Evolutionary conservation across 2,888 invertebrate species (phyloP).

Genomic region (Pachymerium ferrugineum): DNA sequence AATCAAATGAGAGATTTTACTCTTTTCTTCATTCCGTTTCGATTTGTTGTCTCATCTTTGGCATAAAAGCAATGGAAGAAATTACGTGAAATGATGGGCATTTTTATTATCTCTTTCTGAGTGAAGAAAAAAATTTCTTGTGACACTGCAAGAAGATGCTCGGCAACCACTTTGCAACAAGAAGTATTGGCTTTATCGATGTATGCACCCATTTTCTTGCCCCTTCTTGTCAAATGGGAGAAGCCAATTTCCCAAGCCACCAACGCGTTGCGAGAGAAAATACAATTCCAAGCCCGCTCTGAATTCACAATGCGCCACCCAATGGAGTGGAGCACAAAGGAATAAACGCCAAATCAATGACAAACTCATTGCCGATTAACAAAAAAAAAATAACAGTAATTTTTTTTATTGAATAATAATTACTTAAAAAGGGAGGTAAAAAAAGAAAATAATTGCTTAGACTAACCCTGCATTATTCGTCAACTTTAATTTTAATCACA

Average conservation of each 20-base stretch:
- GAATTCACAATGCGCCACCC: conserved; percentile 23
- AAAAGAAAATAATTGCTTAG: neutral
- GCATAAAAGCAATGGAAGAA: neutral
- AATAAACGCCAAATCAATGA: conserved; percentile 27
- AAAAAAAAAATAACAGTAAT: neutral
- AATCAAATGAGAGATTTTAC: no score
- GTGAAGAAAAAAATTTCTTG: neutral
- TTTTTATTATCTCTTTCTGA: neutral
- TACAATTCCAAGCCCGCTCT: conserved; percentile 14
- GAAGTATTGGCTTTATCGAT: conserved; percentile 27
- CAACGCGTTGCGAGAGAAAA: conserved; percentile 21
- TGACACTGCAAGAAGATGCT: conserved; percentile 1
- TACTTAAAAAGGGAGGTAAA: neutral
- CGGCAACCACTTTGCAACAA: conserved; percentile 20
- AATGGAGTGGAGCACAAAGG: conserved; percentile 24
- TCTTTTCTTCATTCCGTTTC: neutral
- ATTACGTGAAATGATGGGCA: neutral
- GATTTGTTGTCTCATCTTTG: neutral
- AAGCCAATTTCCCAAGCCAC: conserved; percentile 27
- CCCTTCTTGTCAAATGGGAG: conserved; percentile 27
- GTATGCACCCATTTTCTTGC: conserved; percentile 25
- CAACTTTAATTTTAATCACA: conserved; percentile 14
- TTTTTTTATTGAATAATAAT: neutral
- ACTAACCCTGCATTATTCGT: neutral
- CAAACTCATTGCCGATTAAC: neutral